Conservation (phyloP, 2,113 vertebrate genomes). For the Platysteira castanea region DNA sequence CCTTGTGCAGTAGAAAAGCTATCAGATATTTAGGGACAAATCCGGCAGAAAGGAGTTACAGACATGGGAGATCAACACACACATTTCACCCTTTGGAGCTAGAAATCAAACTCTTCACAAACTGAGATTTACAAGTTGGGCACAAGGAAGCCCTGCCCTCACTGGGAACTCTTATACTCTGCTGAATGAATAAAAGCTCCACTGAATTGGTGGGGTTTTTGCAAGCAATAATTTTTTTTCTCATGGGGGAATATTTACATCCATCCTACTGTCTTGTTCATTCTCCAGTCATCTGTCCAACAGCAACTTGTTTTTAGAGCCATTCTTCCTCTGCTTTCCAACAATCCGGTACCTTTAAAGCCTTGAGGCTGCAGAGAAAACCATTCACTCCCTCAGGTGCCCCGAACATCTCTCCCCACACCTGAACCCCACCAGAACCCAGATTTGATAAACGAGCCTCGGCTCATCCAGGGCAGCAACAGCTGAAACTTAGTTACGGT, state of each 20-base stretch:
- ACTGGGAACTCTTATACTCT: fast-evolving
- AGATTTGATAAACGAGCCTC: neutral
- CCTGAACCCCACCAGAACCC: neutral
- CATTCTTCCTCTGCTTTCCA: neutral
- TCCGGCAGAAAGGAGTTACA: neutral
- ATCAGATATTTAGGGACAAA: neutral
- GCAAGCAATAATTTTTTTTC: neutral
- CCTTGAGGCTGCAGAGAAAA: neutral
- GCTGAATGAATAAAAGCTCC: neutral
- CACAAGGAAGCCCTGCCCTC: neutral
- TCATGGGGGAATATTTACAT: neutral
- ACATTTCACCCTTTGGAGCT: neutral
- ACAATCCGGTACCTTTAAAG: neutral
- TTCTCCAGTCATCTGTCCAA: neutral
- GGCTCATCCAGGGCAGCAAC: neutral
- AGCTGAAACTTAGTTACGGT: neutral
- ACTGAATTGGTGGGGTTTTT: neutral
- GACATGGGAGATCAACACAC: neutral
- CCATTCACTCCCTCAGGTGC: neutral
- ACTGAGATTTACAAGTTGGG: neutral
- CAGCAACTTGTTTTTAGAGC: neutral
- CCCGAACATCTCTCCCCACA: no score
- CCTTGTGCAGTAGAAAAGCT: neutral
- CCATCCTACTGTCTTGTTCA: neutral
- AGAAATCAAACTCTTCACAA: neutral